Evolutionary conservation across 92 coral and sea anemone genomes (phyloP), one percentile per base, ranked within the genome.

Genomic region (Plumapathes pennacea): DNA sequence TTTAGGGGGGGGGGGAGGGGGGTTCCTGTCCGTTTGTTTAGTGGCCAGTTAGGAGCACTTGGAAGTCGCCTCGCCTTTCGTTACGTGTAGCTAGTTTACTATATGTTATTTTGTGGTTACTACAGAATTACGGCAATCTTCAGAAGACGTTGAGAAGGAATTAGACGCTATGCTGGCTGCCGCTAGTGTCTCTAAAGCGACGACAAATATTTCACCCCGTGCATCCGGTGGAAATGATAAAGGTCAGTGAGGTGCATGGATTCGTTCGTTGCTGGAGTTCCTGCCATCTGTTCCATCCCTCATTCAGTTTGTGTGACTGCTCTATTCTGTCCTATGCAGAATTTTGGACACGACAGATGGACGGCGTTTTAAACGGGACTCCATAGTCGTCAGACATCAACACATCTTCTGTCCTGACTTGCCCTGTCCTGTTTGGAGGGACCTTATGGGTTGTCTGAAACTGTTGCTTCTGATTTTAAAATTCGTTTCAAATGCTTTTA

Each of bases 81-180:
- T 32, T 10, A 10, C 10, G 6, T 29, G 13, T 17, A 48, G 49
- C 45, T 41, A 10, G 23, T 18, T 8, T 10, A 8, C 23, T 25
- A 57, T 67, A 23, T 28, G 20, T 43, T 17, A 3, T 15, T 50
- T 52, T 12, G 19, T 9, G 13, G 22, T 33, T 23, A 33, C 34
- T n/a, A 14, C 8, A 49, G 72, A 40, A 2, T 21, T 39, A 27
- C 22, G 57, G 14, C 76, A 58, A 4, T 41, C 71, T 17, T 66
- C 85, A 7, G 78, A 59, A 8, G 70, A 63, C 22, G 68, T 76
- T 64, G 96, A 88, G 36, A 70, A 56, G 62, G 96, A 88, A 38
- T 38, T 88, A n/a, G 94, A 88, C 33, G 86, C 65, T 54, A 79
- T 84, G 83, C 53, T 92, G 48, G 82, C 77, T 9, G 73, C 60